Evolutionary conservation across 2,797 vertebrate genomes (phyloP).

Genomic region (Halcyon smyrnensis): DNA sequence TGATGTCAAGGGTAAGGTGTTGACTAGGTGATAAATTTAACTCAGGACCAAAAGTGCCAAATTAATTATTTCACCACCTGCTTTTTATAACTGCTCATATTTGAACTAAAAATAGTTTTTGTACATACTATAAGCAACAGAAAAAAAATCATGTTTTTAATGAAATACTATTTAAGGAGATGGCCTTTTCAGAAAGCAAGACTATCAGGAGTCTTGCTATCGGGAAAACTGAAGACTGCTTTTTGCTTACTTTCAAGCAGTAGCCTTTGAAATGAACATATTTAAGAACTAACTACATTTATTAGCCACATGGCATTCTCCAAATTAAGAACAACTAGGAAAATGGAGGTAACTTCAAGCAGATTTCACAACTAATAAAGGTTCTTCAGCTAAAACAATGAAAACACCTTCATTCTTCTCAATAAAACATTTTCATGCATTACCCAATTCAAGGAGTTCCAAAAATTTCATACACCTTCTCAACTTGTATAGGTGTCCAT

Average conservation of each 20-base stretch:
- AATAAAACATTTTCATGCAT: neutral
- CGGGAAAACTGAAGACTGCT: neutral
- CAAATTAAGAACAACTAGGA: neutral
- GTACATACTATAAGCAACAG: neutral
- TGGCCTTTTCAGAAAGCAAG: neutral
- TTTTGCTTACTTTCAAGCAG: neutral
- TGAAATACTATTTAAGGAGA: neutral
- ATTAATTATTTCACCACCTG: neutral
- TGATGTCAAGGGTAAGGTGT: neutral
- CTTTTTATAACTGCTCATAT: neutral
- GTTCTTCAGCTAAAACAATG: neutral
- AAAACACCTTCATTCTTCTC: neutral
- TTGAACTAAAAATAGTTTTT: neutral
- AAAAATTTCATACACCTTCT: neutral
- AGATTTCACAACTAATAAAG: neutral
- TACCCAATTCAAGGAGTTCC: neutral
- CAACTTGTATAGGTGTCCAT: neutral
- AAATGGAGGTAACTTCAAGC: neutral
- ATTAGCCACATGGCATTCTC: neutral
- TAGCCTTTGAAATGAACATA: neutral
- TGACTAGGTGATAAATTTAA: neutral
- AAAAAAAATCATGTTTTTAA: neutral
- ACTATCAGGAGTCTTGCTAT: neutral
- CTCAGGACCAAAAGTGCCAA: neutral
- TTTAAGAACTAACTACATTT: neutral